Evolutionary conservation across 2,797 vertebrate genomes (phyloP), one percentile per base, ranked within the genome.

Genomic region (Alfaro cultratus): DNA sequence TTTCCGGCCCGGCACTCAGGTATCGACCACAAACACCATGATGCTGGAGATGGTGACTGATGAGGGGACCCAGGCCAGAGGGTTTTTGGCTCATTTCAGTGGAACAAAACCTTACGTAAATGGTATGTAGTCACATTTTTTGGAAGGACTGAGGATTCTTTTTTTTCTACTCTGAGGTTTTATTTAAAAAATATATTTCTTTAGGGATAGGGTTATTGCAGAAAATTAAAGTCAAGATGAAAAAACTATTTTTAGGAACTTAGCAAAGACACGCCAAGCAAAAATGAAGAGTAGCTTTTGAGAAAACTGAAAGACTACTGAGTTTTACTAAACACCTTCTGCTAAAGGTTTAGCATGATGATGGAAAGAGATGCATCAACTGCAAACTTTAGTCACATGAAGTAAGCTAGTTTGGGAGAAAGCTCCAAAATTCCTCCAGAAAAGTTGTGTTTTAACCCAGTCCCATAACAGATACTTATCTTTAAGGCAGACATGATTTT

Each of bases 11-110:
- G 97, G 97, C 0, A 77, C 95, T 10, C 86, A 98, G 4, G 96
- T 97, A 75, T 96, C 97, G 31, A 96, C 97, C 16, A 93, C 96
- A 84, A 96, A 97, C 91, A 96, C 93, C 46, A 96, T 98, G 95
- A 95, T 96, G 95, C 90, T 98, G 85, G 95, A 96, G 83, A 97
- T 98, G 97, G 96, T 82, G 11, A 88, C 96, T 0, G 97, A 98
- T n/a, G 95, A 84, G 0, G 96, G 85, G 80, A 96, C 93, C 0
- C 96, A 96, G 46, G 94, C 96, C 1, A 86, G 97, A 47, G 97
- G 97, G 4, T 98, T 98, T 88, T 91, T 98, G 87, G 96, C 95
- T 46, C 95, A 95, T 89, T 98, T 96, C 92, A 96, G 86, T 51
- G 96, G 96, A 45, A 83, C 87, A 51, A 95, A 95, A 72, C 95